Evolutionary conservation across 30 jellyfish, hydroid and myxozoan species (phyloP).

Genomic region (Pseudorhiza aurosa): DNA sequence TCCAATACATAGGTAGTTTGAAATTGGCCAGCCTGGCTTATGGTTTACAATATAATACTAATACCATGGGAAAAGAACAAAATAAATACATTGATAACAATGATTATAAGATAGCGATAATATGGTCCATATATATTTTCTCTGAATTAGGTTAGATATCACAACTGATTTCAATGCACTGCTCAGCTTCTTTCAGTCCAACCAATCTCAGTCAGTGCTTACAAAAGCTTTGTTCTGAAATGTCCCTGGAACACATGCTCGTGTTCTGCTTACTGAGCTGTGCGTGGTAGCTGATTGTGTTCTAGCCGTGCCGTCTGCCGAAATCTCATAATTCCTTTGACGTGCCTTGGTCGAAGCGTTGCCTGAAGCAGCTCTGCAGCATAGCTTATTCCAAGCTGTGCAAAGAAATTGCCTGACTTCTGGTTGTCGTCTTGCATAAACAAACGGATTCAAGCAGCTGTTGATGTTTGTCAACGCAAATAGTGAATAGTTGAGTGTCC

Average conservation of each 20-base stretch:
- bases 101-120: too few species aligned
- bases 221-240: neutral
- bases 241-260: neutral
- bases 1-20: too few species aligned
- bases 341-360: neutral
- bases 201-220: neutral
- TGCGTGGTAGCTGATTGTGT: neutral
- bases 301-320: neutral
- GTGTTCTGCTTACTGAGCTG: neutral
- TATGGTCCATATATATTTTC: too few species aligned
- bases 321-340: neutral
- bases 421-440: constrained; percentile 38
- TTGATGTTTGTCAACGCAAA: constrained; percentile 19
- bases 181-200: neutral
- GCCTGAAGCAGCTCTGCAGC: neutral
- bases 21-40: too few species aligned
- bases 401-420: neutral
- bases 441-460: constrained; percentile 62
- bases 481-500: constrained; percentile 37
- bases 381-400: neutral
- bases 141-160: too few species aligned
- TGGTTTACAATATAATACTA: too few species aligned
- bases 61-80: too few species aligned
- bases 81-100: too few species aligned
- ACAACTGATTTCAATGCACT: too few species aligned